Conservation (phyloP, 2,113 vertebrate genomes). For the Speoplatyrhinus poulsoni region DNA sequence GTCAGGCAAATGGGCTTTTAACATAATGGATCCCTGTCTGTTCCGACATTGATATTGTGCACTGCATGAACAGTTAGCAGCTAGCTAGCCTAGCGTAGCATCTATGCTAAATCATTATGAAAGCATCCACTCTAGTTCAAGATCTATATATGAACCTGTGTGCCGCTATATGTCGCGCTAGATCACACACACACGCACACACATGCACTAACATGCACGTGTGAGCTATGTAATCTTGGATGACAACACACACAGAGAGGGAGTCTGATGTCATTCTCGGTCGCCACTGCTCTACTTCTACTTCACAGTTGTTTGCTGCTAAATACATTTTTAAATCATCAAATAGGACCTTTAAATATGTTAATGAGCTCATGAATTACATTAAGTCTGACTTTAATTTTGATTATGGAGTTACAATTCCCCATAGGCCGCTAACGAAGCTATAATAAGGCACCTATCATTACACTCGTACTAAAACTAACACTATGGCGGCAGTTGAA, state of each 20-base stretch:
- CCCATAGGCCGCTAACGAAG: conserved; percentile 20
- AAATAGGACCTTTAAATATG: too few relatives aligned
- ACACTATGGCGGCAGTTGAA: neutral
- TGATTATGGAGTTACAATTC: conserved; percentile 21
- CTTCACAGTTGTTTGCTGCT: too few relatives aligned
- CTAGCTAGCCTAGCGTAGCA: conserved; percentile 41
- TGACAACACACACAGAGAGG: too few relatives aligned
- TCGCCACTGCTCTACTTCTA: too few relatives aligned
- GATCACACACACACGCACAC: too few relatives aligned
- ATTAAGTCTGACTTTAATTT: neutral
- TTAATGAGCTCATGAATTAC: neutral
- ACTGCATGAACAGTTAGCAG: conserved; percentile 44
- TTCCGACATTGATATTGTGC: conserved; percentile 57
- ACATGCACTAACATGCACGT: too few relatives aligned
- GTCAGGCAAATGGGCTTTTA: conserved; percentile 69
- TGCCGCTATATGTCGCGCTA: too few relatives aligned
- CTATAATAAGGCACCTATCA: too few relatives aligned
- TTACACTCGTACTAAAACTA: conserved; percentile 2
- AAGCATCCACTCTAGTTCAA: neutral
- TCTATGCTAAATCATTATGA: conserved; percentile 6
- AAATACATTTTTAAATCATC: too few relatives aligned
- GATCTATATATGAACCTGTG: too few relatives aligned
- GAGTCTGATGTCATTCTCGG: too few relatives aligned
- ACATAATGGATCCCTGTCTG: conserved; percentile 61
- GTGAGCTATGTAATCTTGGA: too few relatives aligned